Evolutionary conservation across 2,888 invertebrate genomes (phyloP).

Genomic region (Drosophila monieri): DNA sequence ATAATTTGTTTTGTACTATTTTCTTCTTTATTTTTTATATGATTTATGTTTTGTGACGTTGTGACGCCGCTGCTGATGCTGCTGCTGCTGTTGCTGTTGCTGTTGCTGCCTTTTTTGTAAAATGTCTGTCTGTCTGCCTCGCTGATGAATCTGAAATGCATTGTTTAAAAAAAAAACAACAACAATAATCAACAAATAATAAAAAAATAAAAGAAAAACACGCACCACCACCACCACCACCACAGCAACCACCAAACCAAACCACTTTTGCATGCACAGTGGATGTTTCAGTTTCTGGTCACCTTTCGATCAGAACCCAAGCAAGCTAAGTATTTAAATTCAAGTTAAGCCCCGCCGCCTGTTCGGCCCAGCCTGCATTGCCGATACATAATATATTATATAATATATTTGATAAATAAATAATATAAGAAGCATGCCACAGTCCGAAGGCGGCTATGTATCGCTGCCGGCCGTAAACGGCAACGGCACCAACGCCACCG

Average conservation of each 20-base stretch:
- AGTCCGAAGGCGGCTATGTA: conserved; percentile 84
- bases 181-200: conserved; percentile 28
- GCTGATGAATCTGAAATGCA: conserved; percentile 63
- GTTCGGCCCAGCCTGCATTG: not conserved
- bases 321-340: conserved; percentile 58
- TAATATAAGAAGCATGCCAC: conserved; percentile 77
- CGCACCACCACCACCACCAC: conserved; percentile 28
- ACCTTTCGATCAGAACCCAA: conserved; percentile 19
- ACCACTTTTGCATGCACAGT: conserved; percentile 39
- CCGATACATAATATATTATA: conserved; percentile 16
- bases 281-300: conserved; percentile 32
- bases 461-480: conserved; percentile 82
- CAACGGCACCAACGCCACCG: conserved; percentile 78
- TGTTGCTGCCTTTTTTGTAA: conserved; percentile 26
- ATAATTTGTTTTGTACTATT: conserved; percentile 57
- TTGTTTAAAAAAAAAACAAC: conserved; percentile 42
- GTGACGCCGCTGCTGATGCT: conserved; percentile 61
- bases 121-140: conserved; percentile 46
- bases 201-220: conserved; percentile 15
- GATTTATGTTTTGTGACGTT: conserved; percentile 68
- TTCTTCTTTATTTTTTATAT: conserved; percentile 66
- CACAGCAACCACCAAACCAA: conserved; percentile 17
- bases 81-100: conserved; percentile 18
- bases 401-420: conserved; percentile 21
- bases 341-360: conserved; percentile 20